Evolutionary conservation across 2,888 invertebrate genomes (phyloP), one percentile per base, ranked within the genome.

Genomic region (Synergus umbraculus): DNA sequence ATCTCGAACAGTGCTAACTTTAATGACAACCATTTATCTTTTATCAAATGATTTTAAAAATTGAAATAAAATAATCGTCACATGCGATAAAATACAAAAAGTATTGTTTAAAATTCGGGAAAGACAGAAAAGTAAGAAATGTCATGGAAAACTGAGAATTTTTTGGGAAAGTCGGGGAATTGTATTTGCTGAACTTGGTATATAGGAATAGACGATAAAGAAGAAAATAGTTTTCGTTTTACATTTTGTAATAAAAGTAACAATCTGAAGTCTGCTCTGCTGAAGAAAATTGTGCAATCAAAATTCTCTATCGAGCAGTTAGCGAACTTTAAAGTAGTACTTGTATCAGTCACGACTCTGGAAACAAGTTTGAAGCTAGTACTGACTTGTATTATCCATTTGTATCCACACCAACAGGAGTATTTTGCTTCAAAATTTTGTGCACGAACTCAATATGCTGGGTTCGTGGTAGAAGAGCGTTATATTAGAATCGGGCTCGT

Each of bases 391-490:
- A 54, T 69, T 49, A 15, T 37, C 37, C 37, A 49, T 54, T 29
- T 73, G 9, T 73, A 41, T 73, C 46, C 65, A 78, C 83, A 81
- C 78, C 54, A 83, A 80, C 49, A 66, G 13, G 43, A 69, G 41
- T 60, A 67, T 76, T 66, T 78, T 79, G 83, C 81, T 83, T 79
- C 79, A 79, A 83, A 84, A 85, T 84, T 85, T 85, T 81, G 81
- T 80, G 82, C 83, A 85, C 84, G 84, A 85, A 85, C 81, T 82
- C 83, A 85, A 85, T 85, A 85, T 83, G 79, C 84, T 82, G 73
- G 76, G 79, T 82, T 81, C 82, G 60, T 4, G 29, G 54, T 37
- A 67, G 44, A 46, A 67, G 67, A 22, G 46, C 44, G 22, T 46
- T 49, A 22, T 60, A 22, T 10, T 60, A 10, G n/a, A 73, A 73